Evolutionary conservation across 2,797 vertebrate species (phyloP).

Genomic region (Lacerta agilis): DNA sequence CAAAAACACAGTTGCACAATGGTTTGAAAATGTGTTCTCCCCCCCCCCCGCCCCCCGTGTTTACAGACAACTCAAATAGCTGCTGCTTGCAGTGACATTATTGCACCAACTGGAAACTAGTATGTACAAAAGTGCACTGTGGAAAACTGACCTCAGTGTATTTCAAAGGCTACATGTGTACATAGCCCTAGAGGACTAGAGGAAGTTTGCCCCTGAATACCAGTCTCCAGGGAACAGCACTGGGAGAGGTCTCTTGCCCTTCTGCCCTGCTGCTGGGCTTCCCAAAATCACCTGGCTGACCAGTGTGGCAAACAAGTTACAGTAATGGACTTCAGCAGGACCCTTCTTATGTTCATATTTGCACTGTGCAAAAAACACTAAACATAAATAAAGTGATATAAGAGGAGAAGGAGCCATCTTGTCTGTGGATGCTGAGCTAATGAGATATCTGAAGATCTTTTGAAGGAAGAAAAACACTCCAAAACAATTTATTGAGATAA

Average conservation of each 20-base stretch:
- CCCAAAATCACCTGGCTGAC: too few relatives aligned
- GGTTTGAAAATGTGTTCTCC: too few relatives aligned
- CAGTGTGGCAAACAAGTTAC: neutral
- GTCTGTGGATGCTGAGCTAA: conserved; percentile 12
- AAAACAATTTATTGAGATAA: conserved; percentile 34
- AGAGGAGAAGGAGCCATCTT: conserved; percentile 14
- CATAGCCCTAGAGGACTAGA: too few relatives aligned
- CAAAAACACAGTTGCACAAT: too few relatives aligned
- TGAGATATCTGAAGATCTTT: neutral
- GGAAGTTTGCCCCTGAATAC: neutral
- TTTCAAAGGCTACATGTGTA: too few relatives aligned
- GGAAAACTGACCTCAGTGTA: neutral
- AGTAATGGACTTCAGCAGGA: too few relatives aligned
- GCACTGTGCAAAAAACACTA: too few relatives aligned
- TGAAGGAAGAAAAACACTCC: neutral
- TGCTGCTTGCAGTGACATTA: too few relatives aligned
- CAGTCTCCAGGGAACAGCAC: neutral
- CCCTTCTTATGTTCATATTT: neutral
- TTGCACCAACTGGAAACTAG: too few relatives aligned
- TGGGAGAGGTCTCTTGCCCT: neutral
- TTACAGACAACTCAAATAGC: too few relatives aligned
- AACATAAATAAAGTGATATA: neutral
- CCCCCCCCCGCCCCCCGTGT: too few relatives aligned
- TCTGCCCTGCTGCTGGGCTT: neutral
- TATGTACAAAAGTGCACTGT: too few relatives aligned